Base-by-base conservation (phyloP, 2,888 invertebrate genomes). In the Molanna angustata region DNA sequence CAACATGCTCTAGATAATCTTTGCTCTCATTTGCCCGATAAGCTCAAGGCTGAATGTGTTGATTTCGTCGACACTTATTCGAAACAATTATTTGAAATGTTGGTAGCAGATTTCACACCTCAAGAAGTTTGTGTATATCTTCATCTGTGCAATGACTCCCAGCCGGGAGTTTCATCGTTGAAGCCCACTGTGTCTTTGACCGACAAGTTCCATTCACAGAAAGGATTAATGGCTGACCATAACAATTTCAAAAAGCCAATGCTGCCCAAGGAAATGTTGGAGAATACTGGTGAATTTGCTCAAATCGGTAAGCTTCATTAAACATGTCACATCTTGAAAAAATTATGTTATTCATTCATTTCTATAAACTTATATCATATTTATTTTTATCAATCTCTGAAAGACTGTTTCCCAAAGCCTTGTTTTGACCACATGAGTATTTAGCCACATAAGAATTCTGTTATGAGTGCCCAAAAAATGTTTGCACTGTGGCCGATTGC, bases 21-120 rank as follows among this genome's bases (percentile, higher is more conserved):
- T 0, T 94, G 93, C 72, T 66, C 63, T 3, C 81, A 84, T 64
- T 73, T 93, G 21, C 84, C 88, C 0, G 67, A 69, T 0, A 82
- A 82, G 57, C 69, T 91, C 7, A 74, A 72, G 17, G 66, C 70
- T 0, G 82, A 90, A 68, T 94, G 94, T 66, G 70, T 79, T 0
- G 83, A 84, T 63, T 89, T 94, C 61, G 86, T 94, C 1, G 77
- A 86, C 60, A 78, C 81, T 0, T 93, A 93, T 70, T 83, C 86
- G 6, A 79, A 84, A 42, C 85, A 88, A 65, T 72, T 94, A 19
- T 73, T 92, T 6, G 88, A 92, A 61, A 84, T 88, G 84, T 66
- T 94, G 11, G 69, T 89, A 2, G 85, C 86, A 13, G 85, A 93
- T 64, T 80, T 92, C 62, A 79, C 80, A 45, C 82, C 88, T 1